Evolutionary conservation across 2,113 vertebrate genomes (phyloP).

Genomic region (Nannobrachium achirus): DNA sequence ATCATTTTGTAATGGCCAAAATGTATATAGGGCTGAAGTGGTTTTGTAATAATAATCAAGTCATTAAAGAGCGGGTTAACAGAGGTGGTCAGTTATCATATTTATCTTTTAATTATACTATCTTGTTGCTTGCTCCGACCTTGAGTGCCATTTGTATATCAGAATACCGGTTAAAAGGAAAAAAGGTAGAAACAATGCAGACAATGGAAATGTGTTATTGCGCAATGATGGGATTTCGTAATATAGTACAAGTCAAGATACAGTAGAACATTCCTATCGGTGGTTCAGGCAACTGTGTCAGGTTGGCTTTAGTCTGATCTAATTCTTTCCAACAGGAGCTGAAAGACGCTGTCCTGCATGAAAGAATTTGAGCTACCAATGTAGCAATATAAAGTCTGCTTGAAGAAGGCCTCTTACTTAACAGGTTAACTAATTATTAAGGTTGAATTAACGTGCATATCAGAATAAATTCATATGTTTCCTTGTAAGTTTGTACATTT

Average conservation of each 20-base stretch:
- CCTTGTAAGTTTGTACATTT: too few relatives aligned
- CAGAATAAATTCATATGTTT: constrained; percentile 54
- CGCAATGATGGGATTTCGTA: neutral
- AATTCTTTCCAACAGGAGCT: too few relatives aligned
- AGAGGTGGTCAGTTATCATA: too few relatives aligned
- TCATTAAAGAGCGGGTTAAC: too few relatives aligned
- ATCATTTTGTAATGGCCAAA: too few relatives aligned
- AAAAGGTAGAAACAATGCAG: constrained; percentile 4
- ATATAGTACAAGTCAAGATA: constrained; percentile 9
- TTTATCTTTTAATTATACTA: too few relatives aligned
- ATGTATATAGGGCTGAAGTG: too few relatives aligned
- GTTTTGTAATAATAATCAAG: too few relatives aligned
- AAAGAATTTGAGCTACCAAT: neutral
- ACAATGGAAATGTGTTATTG: constrained; percentile 8
- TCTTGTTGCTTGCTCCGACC: neutral
- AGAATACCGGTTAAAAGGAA: neutral
- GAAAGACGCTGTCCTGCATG: neutral
- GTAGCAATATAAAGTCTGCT: neutral
- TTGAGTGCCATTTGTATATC: neutral
- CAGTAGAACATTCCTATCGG: neutral
- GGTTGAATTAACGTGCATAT: constrained; percentile 35
- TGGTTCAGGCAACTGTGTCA: neutral
- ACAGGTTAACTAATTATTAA: constrained; percentile 31
- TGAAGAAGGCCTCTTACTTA: neutral
- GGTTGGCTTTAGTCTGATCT: neutral